A percentile compares a stretch with the other conserved stretches of the same genome.
These are phyloP conservation scores for Pempheris klunzingeri DNA, from an alignment of 2,797 vertebrate species.

Conservation along the genomic window DNA sequence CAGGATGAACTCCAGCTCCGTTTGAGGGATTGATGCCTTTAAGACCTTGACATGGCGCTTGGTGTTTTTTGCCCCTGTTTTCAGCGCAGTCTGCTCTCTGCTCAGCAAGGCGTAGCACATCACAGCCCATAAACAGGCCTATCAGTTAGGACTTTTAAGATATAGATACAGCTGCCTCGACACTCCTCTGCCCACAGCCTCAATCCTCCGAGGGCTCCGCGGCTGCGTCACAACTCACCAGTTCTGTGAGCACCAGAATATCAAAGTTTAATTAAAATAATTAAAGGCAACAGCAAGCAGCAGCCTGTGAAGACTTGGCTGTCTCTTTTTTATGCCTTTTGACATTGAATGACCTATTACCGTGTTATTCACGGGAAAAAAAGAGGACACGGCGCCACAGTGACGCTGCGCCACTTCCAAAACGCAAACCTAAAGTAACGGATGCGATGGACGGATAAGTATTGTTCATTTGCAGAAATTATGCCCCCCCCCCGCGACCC, in stretches of 20 bases:
- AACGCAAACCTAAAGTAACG: constrained; percentile 79
- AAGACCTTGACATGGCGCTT: constrained; percentile 87
- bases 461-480: constrained; percentile 90
- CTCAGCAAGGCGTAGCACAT: constrained; percentile 86
- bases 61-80: constrained; percentile 79
- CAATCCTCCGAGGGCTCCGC: constrained; percentile 81
- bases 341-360: constrained; percentile 95
- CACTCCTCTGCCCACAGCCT: constrained; percentile 43
- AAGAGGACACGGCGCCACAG: constrained; percentile 67
- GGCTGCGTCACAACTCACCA: constrained; percentile 85
- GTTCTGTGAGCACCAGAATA: constrained; percentile 87
- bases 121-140: constrained; percentile 82
- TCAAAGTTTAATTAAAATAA: constrained; percentile 99
- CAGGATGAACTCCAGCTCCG: constrained; percentile 66
- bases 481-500: constrained; percentile 65
- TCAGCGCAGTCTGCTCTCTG: constrained; percentile 80
- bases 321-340: constrained; percentile 90
- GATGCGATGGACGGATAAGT: constrained; percentile 85
- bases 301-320: constrained; percentile 96
- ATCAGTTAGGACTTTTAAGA: constrained; percentile 73
- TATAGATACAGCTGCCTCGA: constrained; percentile 25
- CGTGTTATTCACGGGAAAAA: constrained; percentile 71
- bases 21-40: constrained; percentile 88
- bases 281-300: constrained; percentile 97
- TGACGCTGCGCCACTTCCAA: constrained; percentile 40